These are phyloP conservation scores for Sebastes cheni DNA, from an alignment of 2,797 vertebrate species.

Conservation along the genomic window DNA sequence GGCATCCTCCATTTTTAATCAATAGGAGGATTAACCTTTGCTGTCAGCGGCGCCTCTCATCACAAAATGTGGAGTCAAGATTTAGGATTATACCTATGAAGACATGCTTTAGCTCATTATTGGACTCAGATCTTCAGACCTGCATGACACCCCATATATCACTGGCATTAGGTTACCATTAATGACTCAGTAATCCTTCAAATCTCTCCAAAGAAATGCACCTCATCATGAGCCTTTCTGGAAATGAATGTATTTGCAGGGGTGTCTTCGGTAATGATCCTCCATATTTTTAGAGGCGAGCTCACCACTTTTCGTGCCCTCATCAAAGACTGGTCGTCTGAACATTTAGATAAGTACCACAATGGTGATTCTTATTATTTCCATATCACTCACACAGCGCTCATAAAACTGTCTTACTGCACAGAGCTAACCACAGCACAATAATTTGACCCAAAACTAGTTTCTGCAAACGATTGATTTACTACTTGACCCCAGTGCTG, in stretches of 20 bases:
- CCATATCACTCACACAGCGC: constrained; percentile 26
- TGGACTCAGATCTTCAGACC: constrained; percentile 55
- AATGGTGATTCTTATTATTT: constrained; percentile 36
- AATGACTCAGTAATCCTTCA: constrained; percentile 68
- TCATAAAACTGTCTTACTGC: not conserved
- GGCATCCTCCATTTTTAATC: constrained; percentile 57
- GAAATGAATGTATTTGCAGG: constrained; percentile 57
- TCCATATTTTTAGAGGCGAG: constrained; percentile 46
- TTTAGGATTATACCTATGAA: constrained; percentile 59
- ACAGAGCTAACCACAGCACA: not conserved
- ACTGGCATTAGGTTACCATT: constrained; percentile 57
- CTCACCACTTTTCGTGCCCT: constrained; percentile 28
- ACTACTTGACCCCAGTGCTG: not conserved
- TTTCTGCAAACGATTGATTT: not conserved
- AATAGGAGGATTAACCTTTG: constrained; percentile 68
- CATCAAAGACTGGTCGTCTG: constrained; percentile 41
- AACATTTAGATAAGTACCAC: constrained; percentile 49
- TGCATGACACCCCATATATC: constrained; percentile 54
- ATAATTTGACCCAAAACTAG: not conserved
- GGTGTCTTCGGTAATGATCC: constrained; percentile 49
- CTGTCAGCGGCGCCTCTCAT: constrained; percentile 24
- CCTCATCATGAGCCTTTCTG: constrained; percentile 42
- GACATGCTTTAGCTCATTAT: constrained; percentile 64
- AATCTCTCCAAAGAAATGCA: constrained; percentile 59
- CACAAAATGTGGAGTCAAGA: constrained; percentile 52